Evolutionary conservation across 2,797 vertebrate species (phyloP).

Genomic region (Columba guinea): DNA sequence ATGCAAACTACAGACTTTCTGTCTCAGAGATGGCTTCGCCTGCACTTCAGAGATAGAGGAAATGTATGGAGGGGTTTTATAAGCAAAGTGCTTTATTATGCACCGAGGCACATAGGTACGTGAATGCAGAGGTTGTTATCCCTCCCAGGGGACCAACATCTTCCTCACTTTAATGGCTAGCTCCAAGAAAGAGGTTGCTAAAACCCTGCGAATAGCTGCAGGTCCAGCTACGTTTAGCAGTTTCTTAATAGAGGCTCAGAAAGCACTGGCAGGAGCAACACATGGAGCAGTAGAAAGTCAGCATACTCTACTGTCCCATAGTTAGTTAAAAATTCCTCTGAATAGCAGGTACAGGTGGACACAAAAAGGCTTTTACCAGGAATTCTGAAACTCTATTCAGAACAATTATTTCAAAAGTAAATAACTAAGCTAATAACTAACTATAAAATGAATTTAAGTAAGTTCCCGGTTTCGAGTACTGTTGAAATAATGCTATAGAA

Average conservation of each 20-base stretch:
- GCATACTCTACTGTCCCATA: neutral
- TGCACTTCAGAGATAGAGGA: conserved; percentile 18
- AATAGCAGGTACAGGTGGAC: neutral
- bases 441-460: neutral
- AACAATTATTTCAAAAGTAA: neutral
- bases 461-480: neutral
- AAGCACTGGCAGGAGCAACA: neutral
- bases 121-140: neutral
- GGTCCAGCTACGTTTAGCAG: neutral
- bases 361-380: neutral
- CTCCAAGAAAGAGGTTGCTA: neutral
- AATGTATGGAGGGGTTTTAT: neutral
- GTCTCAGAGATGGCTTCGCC: neutral
- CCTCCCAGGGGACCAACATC: neutral
- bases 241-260: neutral
- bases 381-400: neutral
- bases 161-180: neutral
- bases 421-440: neutral
- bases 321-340: neutral
- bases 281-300: neutral
- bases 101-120: neutral
- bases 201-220: neutral
- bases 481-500: neutral
- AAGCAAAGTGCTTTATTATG: neutral
- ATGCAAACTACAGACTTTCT: conserved; percentile 10